These are phyloP conservation scores for Pteropus alecto DNA, from an alignment of 2,113 vertebrate genomes.

Conservation along the genomic window DNA sequence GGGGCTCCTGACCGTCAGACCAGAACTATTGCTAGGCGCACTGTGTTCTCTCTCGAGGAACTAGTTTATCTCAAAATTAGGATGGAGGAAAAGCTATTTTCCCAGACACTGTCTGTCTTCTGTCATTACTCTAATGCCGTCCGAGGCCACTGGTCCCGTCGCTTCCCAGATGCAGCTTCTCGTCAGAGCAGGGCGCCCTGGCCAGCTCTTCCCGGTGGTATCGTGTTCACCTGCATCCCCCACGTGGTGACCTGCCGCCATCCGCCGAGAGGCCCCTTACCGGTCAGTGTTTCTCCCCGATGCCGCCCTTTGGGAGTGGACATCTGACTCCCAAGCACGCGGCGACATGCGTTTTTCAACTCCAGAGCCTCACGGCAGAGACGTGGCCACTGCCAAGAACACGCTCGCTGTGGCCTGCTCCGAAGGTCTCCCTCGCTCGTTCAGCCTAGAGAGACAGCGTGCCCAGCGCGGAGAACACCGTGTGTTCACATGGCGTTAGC, in stretches of 20 bases:
- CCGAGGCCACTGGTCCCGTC: not conserved
- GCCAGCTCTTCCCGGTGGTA: slow-evolving; percentile 58
- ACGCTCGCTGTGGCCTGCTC: slow-evolving; percentile 73
- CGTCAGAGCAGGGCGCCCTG: not conserved
- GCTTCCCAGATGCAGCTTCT: slow-evolving; percentile 24
- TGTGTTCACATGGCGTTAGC: slow-evolving; percentile 76
- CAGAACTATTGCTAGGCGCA: not conserved
- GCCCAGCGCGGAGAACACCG: slow-evolving; percentile 62
- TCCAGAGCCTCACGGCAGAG: slow-evolving; percentile 70
- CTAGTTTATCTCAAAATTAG: not conserved
- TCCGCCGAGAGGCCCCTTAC: slow-evolving; percentile 69
- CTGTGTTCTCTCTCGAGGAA: not conserved
- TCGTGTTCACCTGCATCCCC: slow-evolving; percentile 61
- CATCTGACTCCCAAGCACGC: slow-evolving; percentile 69
- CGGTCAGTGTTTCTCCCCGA: slow-evolving; percentile 56
- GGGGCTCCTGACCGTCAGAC: not conserved
- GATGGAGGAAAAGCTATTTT: slow-evolving; percentile 41
- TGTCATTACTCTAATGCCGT: slow-evolving; percentile 14
- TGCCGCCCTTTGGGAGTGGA: slow-evolving; percentile 66
- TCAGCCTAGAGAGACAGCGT: slow-evolving; percentile 69
- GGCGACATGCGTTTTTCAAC: slow-evolving; percentile 73
- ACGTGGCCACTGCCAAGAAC: slow-evolving; percentile 69
- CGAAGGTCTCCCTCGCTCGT: slow-evolving; percentile 76
- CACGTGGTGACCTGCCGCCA: slow-evolving; percentile 67
- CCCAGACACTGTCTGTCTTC: slow-evolving; percentile 61